Percentiles rank a stretch among this genome's conserved stretches.
Evolutionary conservation across 2,888 invertebrate species (phyloP).

Genomic region (Cartodere bifasciata): DNA sequence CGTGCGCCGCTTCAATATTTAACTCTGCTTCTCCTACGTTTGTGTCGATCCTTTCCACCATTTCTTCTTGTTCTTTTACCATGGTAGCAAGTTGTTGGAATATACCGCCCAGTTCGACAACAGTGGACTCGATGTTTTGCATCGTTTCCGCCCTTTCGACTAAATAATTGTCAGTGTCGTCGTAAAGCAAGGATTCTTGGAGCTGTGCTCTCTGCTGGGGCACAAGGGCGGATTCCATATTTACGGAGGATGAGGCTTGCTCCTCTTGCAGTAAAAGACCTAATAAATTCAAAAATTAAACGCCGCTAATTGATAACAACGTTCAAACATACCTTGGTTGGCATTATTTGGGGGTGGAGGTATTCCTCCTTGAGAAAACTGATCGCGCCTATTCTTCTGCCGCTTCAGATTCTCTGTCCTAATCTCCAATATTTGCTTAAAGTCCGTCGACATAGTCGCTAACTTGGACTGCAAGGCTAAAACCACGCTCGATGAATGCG

Average conservation of each 20-base stretch:
- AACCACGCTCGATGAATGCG: conserved; percentile 88
- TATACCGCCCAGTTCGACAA: conserved; percentile 97
- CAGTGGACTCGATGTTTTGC: conserved; percentile 98
- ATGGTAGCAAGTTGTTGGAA: conserved; percentile 92
- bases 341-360: conserved; percentile 47
- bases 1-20: conserved; percentile 96
- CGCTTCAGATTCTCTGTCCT: conserved; percentile 95
- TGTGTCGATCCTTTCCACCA: conserved; percentile 93
- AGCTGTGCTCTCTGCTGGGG: conserved; percentile 37
- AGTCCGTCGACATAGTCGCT: conserved; percentile 94
- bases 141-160: conserved; percentile 92
- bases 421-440: conserved; percentile 94
- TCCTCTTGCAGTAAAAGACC: conserved; percentile 40
- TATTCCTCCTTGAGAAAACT: conserved; percentile 64
- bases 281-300: not conserved
- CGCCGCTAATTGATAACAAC: not conserved
- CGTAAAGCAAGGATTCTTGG: conserved; percentile 64
- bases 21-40: conserved; percentile 92
- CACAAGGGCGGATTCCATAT: conserved; percentile 53
- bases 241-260: conserved; percentile 71
- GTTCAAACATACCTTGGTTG: conserved; percentile 30
- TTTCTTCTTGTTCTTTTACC: conserved; percentile 98
- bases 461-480: conserved; percentile 85
- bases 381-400: conserved; percentile 86
- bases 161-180: conserved; percentile 81